Evolutionary conservation across 2,797 vertebrate species (phyloP).

Genomic region (Labeo calbasu): DNA sequence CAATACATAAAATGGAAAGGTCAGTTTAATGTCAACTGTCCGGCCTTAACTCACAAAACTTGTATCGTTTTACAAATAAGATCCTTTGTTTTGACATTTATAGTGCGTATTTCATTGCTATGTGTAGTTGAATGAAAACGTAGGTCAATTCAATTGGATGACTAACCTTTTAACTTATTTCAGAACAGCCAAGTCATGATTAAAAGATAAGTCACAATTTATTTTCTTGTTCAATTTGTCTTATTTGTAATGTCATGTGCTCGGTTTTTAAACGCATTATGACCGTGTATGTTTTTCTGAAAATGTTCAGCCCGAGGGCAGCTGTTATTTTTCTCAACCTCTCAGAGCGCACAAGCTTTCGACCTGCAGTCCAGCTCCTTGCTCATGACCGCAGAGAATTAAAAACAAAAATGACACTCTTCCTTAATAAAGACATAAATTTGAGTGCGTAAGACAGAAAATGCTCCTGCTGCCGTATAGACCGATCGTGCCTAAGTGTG

Average conservation of each 20-base stretch:
- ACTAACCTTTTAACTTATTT: constrained; percentile 34
- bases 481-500: constrained; percentile 41
- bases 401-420: constrained; percentile 10
- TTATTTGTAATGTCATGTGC: constrained; percentile 30
- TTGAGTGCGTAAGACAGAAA: constrained; percentile 2
- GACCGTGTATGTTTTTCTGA: constrained; percentile 4
- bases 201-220: constrained; percentile 19
- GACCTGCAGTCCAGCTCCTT: constrained; percentile 5
- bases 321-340: constrained; percentile 20
- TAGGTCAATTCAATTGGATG: constrained; percentile 37
- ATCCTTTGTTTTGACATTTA: constrained; percentile 48
- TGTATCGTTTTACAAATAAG: constrained; percentile 44
- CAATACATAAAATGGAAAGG: constrained; percentile 48
- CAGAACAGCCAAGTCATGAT: constrained; percentile 15
- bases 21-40: constrained; percentile 53
- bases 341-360: not conserved
- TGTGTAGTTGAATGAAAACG: constrained; percentile 34
- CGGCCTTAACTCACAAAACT: constrained; percentile 36
- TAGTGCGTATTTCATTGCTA: constrained; percentile 27
- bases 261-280: constrained; percentile 12
- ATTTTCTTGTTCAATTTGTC: constrained; percentile 29
- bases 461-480: constrained; percentile 1
- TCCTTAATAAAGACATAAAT: constrained; percentile 53
- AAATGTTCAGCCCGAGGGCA: constrained; percentile 7
- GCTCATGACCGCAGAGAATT: not conserved